phyloP scores from a whole-genome alignment of 64 coral and sea anemone species.

The Montipora efflorescens region DNA sequence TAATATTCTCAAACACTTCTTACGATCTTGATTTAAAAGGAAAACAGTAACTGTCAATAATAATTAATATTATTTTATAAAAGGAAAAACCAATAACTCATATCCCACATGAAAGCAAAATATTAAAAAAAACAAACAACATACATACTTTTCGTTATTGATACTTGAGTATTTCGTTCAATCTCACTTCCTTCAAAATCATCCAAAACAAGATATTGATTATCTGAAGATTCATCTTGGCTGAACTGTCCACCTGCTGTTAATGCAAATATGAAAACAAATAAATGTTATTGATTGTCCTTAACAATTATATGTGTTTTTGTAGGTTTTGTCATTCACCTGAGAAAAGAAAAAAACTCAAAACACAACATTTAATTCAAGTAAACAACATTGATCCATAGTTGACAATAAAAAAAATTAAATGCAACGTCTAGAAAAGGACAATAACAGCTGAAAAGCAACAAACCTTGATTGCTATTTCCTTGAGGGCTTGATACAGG shows the following conservation, averaged over 20 bases:
- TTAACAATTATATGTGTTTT: background rate
- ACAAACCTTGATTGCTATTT: slow-evolving; percentile 19
- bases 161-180: slow-evolving; percentile 14
- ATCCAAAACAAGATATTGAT: slow-evolving; percentile 12
- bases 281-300: background rate
- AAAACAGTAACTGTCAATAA: too few relatives aligned
- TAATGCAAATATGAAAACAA: background rate
- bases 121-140: background rate
- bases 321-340: background rate
- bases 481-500: slow-evolving; percentile 19
- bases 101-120: background rate
- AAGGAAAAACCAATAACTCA: background rate
- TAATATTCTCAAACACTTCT: too few relatives aligned
- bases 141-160: slow-evolving; percentile 25
- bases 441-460: background rate
- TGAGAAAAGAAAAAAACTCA: background rate
- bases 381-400: background rate
- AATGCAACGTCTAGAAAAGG: background rate
- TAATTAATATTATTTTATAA: too few relatives aligned
- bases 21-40: too few relatives aligned
- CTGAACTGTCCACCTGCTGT: background rate
- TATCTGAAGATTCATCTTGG: slow-evolving; percentile 34
- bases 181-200: slow-evolving; percentile 10
- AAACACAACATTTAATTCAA: background rate
- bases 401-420: background rate